Conservation (phyloP, 2,113 vertebrate species). For the Tursiops truncatus region DNA sequence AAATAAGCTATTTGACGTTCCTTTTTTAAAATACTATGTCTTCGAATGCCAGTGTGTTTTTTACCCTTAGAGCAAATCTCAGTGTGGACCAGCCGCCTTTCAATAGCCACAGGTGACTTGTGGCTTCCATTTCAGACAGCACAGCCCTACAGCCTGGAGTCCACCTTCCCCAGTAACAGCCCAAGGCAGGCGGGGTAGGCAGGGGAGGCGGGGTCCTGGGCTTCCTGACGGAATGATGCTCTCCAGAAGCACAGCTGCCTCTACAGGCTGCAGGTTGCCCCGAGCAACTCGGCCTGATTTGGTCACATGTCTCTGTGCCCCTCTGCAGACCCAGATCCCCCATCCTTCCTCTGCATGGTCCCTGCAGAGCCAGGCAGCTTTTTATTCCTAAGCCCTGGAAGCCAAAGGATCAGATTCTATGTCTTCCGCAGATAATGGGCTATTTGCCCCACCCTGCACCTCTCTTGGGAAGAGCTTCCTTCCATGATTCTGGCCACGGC, state of each 20-base stretch:
- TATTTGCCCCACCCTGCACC: background rate
- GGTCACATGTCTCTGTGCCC: background rate
- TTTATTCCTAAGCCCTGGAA: background rate
- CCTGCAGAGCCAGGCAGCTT: background rate
- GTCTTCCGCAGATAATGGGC: background rate
- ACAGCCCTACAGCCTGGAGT: background rate
- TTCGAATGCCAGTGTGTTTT: background rate
- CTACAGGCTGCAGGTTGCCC: background rate
- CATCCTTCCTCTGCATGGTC: background rate
- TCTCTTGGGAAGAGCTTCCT: background rate
- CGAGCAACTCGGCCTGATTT: background rate
- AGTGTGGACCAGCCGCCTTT: background rate
- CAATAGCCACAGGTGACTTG: background rate
- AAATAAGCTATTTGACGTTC: background rate
- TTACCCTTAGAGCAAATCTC: background rate
- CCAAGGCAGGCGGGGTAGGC: background rate
- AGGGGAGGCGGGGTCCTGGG: too few species aligned
- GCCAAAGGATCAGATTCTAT: background rate
- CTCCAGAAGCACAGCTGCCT: background rate
- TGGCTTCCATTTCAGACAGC: background rate
- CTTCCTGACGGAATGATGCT: background rate
- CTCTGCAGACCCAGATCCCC: background rate
- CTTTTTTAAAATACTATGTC: background rate
- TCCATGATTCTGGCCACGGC: background rate
- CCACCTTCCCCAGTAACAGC: background rate